A percentile compares a stretch with the other conserved stretches of the same genome.
Evolutionary conservation across 2,888 invertebrate species (phyloP).

Genomic region (Creontiades dilutus): DNA sequence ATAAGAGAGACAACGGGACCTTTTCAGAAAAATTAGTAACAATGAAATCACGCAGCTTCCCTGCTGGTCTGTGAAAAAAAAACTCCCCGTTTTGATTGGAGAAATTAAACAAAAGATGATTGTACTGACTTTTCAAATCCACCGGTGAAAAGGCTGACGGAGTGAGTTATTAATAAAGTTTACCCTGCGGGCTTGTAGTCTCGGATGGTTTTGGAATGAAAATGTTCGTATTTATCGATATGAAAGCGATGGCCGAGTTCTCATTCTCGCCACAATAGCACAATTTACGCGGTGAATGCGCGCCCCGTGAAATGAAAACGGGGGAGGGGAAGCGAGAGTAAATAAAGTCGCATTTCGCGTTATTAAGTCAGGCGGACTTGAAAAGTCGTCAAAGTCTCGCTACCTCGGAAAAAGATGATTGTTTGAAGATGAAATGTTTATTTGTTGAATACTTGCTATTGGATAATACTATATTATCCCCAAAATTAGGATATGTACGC

Average conservation of each 20-base stretch:
- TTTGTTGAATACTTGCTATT: too few species aligned
- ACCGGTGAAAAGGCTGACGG: background rate
- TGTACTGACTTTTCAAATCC: slow-evolving; percentile 2
- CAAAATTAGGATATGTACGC: too few species aligned
- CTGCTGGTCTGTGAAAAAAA: background rate
- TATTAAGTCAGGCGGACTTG: too few species aligned
- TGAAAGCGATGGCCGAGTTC: slow-evolving; percentile 25
- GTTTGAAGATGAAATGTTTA: too few species aligned
- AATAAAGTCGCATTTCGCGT: background rate
- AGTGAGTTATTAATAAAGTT: slow-evolving; percentile 3
- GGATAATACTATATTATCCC: too few species aligned
- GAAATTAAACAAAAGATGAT: background rate
- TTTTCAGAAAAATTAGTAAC: background rate
- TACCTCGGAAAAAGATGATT: too few species aligned
- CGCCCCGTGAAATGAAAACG: background rate
- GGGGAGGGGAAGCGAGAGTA: background rate
- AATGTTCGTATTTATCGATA: slow-evolving; percentile 20
- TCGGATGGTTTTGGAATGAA: slow-evolving; percentile 16
- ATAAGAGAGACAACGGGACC: too few species aligned
- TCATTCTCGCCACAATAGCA: background rate
- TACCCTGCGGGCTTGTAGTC: background rate
- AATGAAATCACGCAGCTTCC: background rate
- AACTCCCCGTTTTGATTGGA: background rate
- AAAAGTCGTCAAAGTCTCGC: too few species aligned
- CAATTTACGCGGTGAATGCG: slow-evolving; percentile 19